Evolutionary conservation across 2,888 invertebrate species (phyloP).

Genomic region (Spisula solida): DNA sequence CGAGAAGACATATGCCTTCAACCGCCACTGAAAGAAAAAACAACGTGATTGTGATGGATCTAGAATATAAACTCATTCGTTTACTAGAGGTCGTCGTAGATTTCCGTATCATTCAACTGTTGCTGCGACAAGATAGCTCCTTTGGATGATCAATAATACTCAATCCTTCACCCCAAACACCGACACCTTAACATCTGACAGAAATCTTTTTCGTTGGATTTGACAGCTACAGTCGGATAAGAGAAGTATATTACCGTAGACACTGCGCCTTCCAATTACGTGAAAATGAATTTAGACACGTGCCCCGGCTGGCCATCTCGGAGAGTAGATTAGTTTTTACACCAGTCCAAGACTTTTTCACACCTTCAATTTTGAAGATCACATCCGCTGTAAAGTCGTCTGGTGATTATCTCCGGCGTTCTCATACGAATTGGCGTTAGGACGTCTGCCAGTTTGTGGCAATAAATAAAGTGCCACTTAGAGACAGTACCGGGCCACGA

Average conservation of each 20-base stretch:
- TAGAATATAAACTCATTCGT: slow-evolving; percentile 19
- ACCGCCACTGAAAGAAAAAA: slow-evolving; percentile 12
- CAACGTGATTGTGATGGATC: not conserved
- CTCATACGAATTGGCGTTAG: slow-evolving; percentile 70
- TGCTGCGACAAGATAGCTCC: slow-evolving; percentile 6
- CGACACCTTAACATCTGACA: slow-evolving; percentile 64
- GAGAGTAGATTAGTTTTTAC: slow-evolving; percentile 74
- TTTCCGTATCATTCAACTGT: slow-evolving; percentile 24
- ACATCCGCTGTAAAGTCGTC: slow-evolving; percentile 68
- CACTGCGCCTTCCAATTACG: slow-evolving; percentile 72
- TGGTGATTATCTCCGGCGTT: slow-evolving; percentile 70
- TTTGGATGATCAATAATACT: slow-evolving; percentile 52
- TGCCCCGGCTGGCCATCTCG: slow-evolving; percentile 70
- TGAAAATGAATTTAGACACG: slow-evolving; percentile 71
- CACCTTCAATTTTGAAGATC: slow-evolving; percentile 70
- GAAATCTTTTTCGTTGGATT: slow-evolving; percentile 71
- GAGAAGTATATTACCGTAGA: slow-evolving; percentile 65
- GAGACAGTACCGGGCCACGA: slow-evolving; percentile 34
- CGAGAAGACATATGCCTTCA: slow-evolving; percentile 25
- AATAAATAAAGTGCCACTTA: slow-evolving; percentile 74
- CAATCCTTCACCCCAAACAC: slow-evolving; percentile 59
- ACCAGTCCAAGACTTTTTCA: slow-evolving; percentile 72
- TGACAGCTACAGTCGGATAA: slow-evolving; percentile 68
- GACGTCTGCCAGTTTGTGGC: slow-evolving; percentile 61
- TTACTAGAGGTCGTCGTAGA: slow-evolving; percentile 22